These are phyloP conservation scores for Rosalia funebris DNA, from an alignment of 2,888 invertebrate genomes.

Conservation along the genomic window DNA sequence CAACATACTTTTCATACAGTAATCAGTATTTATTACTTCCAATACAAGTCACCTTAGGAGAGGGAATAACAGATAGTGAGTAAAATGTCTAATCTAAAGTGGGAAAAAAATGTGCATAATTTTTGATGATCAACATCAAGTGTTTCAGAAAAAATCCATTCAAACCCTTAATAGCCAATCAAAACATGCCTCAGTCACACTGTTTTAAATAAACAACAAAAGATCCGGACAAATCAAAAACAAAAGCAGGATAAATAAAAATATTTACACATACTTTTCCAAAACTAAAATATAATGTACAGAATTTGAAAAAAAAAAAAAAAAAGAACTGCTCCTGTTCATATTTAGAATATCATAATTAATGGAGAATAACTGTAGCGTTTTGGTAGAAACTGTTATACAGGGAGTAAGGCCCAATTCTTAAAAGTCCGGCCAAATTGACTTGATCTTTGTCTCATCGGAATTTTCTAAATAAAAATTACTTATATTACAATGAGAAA, in stretches of 20 bases:
- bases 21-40: too few species aligned
- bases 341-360: too few species aligned
- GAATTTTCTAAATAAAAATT: too few species aligned
- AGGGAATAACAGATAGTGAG: too few species aligned
- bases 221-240: conserved; percentile 1
- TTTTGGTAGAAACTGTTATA: too few species aligned
- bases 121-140: not conserved
- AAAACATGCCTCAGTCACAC: conserved; percentile 11
- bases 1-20: too few species aligned
- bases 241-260: conserved; percentile 9
- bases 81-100: too few species aligned
- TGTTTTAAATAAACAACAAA: not conserved
- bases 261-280: conserved; percentile 24
- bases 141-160: not conserved
- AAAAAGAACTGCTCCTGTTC: conserved; percentile 14
- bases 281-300: conserved; percentile 28
- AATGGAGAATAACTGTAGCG: conserved; percentile 11
- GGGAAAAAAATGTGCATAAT: not conserved
- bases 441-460: too few species aligned
- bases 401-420: too few species aligned
- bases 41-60: too few species aligned
- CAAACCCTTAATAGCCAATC: not conserved
- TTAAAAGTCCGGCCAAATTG: too few species aligned
- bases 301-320: conserved; percentile 26
- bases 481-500: too few species aligned